Evolutionary conservation across 2,797 vertebrate genomes (phyloP).

Genomic region (Neopelma chrysocephalum): DNA sequence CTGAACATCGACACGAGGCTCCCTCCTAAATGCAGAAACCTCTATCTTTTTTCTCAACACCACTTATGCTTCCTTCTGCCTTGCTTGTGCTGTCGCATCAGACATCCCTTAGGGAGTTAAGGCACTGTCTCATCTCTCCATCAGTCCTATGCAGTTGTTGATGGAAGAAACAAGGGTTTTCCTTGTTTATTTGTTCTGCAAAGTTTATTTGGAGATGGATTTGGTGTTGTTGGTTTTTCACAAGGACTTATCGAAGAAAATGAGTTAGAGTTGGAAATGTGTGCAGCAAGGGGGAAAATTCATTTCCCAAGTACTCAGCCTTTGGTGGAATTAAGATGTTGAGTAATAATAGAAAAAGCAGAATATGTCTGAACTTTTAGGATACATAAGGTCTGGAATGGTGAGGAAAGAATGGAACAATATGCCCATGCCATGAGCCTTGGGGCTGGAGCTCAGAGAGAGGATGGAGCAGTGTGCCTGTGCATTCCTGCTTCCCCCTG

Average conservation of each 20-base stretch:
- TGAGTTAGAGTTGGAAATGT: not conserved
- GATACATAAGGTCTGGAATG: not conserved
- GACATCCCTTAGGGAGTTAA: not conserved
- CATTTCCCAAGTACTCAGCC: not conserved
- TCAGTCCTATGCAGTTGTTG: not conserved
- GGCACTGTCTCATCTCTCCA: not conserved
- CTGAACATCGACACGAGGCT: not conserved
- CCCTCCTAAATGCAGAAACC: not conserved
- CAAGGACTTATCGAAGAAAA: not conserved
- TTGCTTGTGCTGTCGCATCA: not conserved
- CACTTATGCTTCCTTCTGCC: not conserved
- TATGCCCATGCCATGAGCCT: not conserved
- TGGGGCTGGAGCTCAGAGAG: not conserved
- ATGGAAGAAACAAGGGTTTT: not conserved
- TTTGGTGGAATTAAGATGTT: not conserved
- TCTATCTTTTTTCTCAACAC: not conserved
- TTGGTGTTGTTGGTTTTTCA: not conserved
- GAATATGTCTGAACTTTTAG: not conserved
- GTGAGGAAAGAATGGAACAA: not conserved
- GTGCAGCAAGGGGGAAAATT: not conserved
- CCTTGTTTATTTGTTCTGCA: not conserved
- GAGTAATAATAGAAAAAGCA: not conserved
- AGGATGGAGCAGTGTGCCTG: not conserved
- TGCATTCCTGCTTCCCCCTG: not conserved
- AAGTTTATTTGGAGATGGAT: not conserved